Evolutionary conservation across 1,140 invertebrate genomes (phyloP).

Genomic region (Drosophila sechellia): DNA sequence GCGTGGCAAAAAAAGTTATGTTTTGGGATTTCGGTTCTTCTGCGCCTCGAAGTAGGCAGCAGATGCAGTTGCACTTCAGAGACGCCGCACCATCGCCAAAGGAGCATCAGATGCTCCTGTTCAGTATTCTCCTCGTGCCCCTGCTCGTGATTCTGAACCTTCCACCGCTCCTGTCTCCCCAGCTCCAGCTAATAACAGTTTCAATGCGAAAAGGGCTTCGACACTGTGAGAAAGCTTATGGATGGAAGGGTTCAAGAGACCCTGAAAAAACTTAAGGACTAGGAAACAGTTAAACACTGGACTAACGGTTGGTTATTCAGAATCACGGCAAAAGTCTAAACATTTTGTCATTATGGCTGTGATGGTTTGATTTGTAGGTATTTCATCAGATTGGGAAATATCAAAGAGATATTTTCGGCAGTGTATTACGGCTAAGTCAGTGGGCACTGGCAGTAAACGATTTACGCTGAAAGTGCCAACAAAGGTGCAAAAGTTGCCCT

Average conservation of each 20-base stretch:
- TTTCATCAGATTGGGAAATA: not conserved
- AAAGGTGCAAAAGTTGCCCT: slow-evolving; percentile 62
- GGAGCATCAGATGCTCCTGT: slow-evolving; percentile 37
- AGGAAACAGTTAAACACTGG: not conserved
- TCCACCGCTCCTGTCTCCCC: slow-evolving; percentile 6
- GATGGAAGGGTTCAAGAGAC: not conserved
- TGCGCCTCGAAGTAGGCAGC: slow-evolving; percentile 42
- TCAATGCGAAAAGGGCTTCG: slow-evolving; percentile 52
- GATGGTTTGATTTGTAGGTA: too few species aligned
- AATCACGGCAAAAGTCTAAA: too few species aligned
- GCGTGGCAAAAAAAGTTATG: slow-evolving; percentile 76
- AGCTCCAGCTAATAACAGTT: slow-evolving; percentile 69
- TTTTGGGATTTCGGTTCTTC: slow-evolving; percentile 59
- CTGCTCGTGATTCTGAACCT: not conserved
- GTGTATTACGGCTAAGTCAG: slow-evolving; percentile 15
- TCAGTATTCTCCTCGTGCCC: slow-evolving; percentile 7
- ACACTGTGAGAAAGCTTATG: slow-evolving; percentile 2
- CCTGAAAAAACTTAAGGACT: not conserved
- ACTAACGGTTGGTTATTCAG: too few species aligned
- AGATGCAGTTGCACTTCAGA: slow-evolving; percentile 72
- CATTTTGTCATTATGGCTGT: too few species aligned
- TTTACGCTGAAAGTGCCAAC: slow-evolving; percentile 71
- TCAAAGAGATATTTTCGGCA: not conserved
- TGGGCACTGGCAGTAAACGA: slow-evolving; percentile 58
- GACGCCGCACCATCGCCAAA: slow-evolving; percentile 72